Base-by-base conservation (phyloP, 2,888 invertebrate species). In the Lissocephala sabroskyi region DNA sequence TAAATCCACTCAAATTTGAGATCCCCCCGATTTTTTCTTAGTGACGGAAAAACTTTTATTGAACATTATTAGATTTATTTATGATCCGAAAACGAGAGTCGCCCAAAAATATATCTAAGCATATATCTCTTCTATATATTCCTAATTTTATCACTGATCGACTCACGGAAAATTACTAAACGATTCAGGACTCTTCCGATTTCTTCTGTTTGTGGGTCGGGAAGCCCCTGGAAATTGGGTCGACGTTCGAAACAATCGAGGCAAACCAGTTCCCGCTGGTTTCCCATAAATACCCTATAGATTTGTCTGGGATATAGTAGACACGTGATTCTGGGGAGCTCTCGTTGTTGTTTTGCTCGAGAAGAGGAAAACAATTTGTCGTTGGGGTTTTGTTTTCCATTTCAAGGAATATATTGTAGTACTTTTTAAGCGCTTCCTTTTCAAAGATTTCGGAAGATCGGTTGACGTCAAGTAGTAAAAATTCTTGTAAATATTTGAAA, bases 261-360 rank as follows among this genome's bases (percentile, higher is more conserved):
- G 1, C n/a, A 44, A 41, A 36, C 44, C 44, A 33, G 44, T 44
- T 6, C 9, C 29, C 50, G 36, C 62, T 58, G 58, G 59, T 32
- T 50, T 45, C 29, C 59, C 13, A 14, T 26, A 2, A 26, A 23
- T 19, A 3, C 6, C 7, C 19, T 26, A 2, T 39, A 2, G 5
- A 10, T 28, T 40, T 3, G 17, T 7, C 32, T n/a, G n/a, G 3
- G 10, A 23, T 44, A 49, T 62, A 62, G 43, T 40, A 51, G 63
- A 33, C 73, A 63, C 76, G 68, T 71, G 67, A 50, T 59, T 37
- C n/a, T n/a, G n/a, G n/a, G n/a, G n/a, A n/a, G n/a, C n/a, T n/a
- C n/a, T n/a, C n/a, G n/a, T n/a, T n/a, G n/a, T n/a, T n/a, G n/a
- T n/a, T n/a, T n/a, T n/a, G n/a, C n/a, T n/a, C n/a, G n/a, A n/a